Evolutionary conservation across 1,140 invertebrate genomes (phyloP).

Genomic region (Megalopta genalis): DNA sequence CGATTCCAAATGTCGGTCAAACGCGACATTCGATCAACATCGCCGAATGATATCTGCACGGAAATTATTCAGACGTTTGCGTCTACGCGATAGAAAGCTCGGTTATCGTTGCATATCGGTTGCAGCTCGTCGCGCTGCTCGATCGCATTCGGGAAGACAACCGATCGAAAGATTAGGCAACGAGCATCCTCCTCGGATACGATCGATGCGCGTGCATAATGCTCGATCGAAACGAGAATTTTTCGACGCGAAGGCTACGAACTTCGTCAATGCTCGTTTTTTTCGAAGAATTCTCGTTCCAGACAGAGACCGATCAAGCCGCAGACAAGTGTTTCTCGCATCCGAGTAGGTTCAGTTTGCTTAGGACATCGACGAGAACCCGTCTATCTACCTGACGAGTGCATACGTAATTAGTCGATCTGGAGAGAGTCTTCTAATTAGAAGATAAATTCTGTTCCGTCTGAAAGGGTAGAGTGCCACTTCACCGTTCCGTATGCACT

Average conservation of each 20-base stretch:
- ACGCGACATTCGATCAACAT: not conserved
- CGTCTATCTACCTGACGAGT: slow-evolving; percentile 41
- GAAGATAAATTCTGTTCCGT: slow-evolving; percentile 41
- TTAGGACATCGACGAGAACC: slow-evolving; percentile 41
- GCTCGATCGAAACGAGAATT: not conserved
- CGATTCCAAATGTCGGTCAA: too few species aligned
- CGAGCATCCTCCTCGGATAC: not conserved
- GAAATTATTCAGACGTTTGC: not conserved
- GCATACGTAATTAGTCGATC: slow-evolving; percentile 55
- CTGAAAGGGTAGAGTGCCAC: slow-evolving; percentile 21
- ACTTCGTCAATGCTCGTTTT: not conserved
- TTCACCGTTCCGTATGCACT: slow-evolving; percentile 37
- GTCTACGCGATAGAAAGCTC: not conserved
- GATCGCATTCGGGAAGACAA: slow-evolving; percentile 1
- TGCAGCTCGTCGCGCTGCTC: not conserved
- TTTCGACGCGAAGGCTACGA: slow-evolving; percentile 1
- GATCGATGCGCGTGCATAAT: not conserved
- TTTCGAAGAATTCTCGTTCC: not conserved
- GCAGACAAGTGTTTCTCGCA: slow-evolving; percentile 2
- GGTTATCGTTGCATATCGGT: not conserved
- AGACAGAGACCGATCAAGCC: too few species aligned
- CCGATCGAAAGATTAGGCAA: not conserved
- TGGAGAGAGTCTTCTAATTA: slow-evolving; percentile 39
- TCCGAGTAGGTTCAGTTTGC: slow-evolving; percentile 28
- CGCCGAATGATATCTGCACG: not conserved